Evolutionary conservation across 2,113 vertebrate species (phyloP), one percentile per base, ranked within the genome.

Genomic region (Geococcyx californianus): DNA sequence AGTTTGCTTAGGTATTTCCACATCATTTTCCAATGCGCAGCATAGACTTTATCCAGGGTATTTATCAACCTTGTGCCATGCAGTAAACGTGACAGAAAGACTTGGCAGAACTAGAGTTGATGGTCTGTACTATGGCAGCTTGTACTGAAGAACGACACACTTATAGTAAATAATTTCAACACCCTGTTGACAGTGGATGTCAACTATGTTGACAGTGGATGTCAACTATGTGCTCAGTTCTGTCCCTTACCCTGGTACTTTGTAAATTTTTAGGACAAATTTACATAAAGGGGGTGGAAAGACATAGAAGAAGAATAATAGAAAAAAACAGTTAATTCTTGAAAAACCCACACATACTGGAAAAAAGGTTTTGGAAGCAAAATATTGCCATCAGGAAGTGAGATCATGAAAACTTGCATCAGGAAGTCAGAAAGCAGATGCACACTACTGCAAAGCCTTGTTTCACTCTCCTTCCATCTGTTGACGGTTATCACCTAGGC

Each of bases 401-500:
- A 67, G 51, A 78, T 62, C 51, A 87, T 66, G 42, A 85, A 95
- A 70, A 77, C 74, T 96, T 95, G 54, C 62, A 86, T 38, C 3
- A 12, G 12, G 31, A 93, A 91, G 20, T 77, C 47, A 62, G 77
- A 82, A 94, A 78, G 59, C 28, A 93, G 59, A 38, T 11, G 14
- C 13, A 70, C 9, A 55, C 51, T 90, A 66, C 26, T 83, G 11
- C 63, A 80, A 96, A 72, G 18, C 44, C 75, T 47, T 63, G 72
- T 62, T 94, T 89, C 69, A 85, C 11, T 82, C 70, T 93, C 72
- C 23, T 79, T 93, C 94, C 94, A 94, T 96, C 96, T 97, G 94
- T 36, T 97, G 74, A 69, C 84, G 90, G 93, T 94, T 97, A 94
- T 90, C 94, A 95, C 91, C 93, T 76, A 95, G 81, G 84, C 75